Percentiles rank a stretch among this genome's conserved stretches.
phyloP scores from a whole-genome alignment of 2,888 invertebrate genomes.

The Colostygia pectinataria region DNA sequence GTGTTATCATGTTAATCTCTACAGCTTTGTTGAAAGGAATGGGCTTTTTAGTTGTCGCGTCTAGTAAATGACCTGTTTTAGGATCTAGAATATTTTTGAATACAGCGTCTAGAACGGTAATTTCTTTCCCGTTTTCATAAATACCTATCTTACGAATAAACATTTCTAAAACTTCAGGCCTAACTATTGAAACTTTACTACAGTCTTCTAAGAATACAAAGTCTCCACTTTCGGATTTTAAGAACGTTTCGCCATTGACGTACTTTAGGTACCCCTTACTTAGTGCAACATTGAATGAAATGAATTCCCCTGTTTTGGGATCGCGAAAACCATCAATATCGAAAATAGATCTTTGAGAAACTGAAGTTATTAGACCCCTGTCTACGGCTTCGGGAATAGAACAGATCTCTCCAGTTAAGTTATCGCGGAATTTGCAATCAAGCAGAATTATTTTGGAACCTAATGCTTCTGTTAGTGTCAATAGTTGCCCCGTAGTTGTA shows the following conservation, averaged over 20 bases:
- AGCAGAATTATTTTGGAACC: constrained; percentile 89
- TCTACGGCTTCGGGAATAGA: constrained; percentile 94
- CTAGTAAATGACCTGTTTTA: constrained; percentile 92
- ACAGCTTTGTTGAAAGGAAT: constrained; percentile 94
- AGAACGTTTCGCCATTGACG: constrained; percentile 87
- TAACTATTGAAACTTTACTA: constrained; percentile 88
- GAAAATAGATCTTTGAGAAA: constrained; percentile 94
- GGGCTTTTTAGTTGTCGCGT: constrained; percentile 87
- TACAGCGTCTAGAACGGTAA: constrained; percentile 94
- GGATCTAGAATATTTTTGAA: constrained; percentile 94
- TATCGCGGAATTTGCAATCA: constrained; percentile 89
- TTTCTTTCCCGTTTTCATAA: constrained; percentile 88
- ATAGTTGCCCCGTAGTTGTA: constrained; percentile 88
- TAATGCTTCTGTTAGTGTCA: constrained; percentile 94
- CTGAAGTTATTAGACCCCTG: constrained; percentile 93
- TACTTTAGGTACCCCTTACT: constrained; percentile 90
- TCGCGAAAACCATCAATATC: constrained; percentile 96
- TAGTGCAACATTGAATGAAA: constrained; percentile 92
- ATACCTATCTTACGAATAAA: constrained; percentile 92
- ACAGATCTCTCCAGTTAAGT: constrained; percentile 87
- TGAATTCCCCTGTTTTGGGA: constrained; percentile 89
- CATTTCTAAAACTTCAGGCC: constrained; percentile 94
- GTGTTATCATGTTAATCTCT: constrained; percentile 91
- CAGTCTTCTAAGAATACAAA: constrained; percentile 91
- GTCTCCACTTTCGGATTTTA: constrained; percentile 89